These are phyloP conservation scores for Lathamus discolor DNA, from an alignment of 2,113 vertebrate genomes.

Conservation along the genomic window DNA sequence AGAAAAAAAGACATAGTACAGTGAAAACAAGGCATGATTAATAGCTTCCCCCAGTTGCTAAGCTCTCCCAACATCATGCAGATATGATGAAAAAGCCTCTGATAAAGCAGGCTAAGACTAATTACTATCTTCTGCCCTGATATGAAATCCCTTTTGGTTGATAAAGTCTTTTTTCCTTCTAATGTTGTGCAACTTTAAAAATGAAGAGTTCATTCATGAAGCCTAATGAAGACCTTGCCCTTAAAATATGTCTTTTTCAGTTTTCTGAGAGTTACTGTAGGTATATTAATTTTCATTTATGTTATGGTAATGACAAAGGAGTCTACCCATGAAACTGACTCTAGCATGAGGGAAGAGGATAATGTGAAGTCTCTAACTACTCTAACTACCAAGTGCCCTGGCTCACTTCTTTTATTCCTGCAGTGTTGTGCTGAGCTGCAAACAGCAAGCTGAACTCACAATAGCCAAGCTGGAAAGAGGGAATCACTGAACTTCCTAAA, in stretches of 20 bases:
- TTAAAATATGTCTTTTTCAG: neutral
- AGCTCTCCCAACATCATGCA: neutral
- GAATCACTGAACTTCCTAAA: neutral
- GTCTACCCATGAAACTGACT: neutral
- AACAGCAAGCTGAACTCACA: neutral
- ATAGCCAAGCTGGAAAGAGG: accelerated
- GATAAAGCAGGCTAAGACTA: neutral
- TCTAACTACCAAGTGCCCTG: neutral
- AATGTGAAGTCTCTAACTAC: neutral
- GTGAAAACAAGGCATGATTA: constrained; percentile 43
- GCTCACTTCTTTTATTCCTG: neutral
- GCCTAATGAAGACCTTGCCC: neutral
- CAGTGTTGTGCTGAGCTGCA: neutral
- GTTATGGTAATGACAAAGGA: neutral
- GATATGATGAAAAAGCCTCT: constrained; percentile 23
- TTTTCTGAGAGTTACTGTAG: neutral
- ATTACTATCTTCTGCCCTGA: neutral
- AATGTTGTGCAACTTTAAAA: neutral
- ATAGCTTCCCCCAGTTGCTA: neutral
- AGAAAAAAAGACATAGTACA: neutral
- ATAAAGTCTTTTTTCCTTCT: neutral
- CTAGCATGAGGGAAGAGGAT: neutral
- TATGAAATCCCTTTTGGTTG: neutral
- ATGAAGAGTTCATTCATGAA: neutral
- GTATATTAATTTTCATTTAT: neutral